Evolutionary conservation across 2,797 vertebrate genomes (phyloP).

Genomic region (Galaxias olidus): DNA sequence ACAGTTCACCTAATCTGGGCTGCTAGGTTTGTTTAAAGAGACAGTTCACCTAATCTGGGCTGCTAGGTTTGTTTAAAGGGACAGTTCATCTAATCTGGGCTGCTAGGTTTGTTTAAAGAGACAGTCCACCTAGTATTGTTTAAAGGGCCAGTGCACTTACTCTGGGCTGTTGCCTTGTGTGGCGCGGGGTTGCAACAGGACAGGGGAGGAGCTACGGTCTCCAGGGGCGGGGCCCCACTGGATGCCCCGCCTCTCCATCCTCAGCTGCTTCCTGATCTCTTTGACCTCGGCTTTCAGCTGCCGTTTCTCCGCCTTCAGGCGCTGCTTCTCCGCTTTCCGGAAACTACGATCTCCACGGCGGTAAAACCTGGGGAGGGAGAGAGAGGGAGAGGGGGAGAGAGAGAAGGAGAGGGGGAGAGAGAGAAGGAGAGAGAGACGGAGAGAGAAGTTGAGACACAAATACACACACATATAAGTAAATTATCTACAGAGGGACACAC

Average conservation of each 20-base stretch:
- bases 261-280: constrained; percentile 93
- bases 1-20: constrained; percentile 61
- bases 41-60: not conserved
- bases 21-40: constrained; percentile 50
- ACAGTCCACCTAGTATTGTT: constrained; percentile 8
- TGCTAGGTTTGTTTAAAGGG: too few species aligned
- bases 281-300: constrained; percentile 93
- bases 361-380: constrained; percentile 80
- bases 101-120: constrained; percentile 4
- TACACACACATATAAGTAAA: too few species aligned
- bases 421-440: too few species aligned
- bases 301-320: constrained; percentile 91
- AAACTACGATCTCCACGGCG: constrained; percentile 91
- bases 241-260: constrained; percentile 89
- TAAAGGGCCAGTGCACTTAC: constrained; percentile 64
- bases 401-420: too few species aligned
- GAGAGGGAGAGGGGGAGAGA: too few species aligned
- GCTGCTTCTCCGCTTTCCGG: constrained; percentile 93
- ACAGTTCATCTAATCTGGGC: too few species aligned
- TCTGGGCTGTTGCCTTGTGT: constrained; percentile 76
- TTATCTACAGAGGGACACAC: too few species aligned
- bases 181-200: constrained; percentile 72
- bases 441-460: too few species aligned
- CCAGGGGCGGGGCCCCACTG: constrained; percentile 82
- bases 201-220: constrained; percentile 74